phyloP scores from a whole-genome alignment of 2,888 invertebrate genomes.

The Eupithecia centaureata region DNA sequence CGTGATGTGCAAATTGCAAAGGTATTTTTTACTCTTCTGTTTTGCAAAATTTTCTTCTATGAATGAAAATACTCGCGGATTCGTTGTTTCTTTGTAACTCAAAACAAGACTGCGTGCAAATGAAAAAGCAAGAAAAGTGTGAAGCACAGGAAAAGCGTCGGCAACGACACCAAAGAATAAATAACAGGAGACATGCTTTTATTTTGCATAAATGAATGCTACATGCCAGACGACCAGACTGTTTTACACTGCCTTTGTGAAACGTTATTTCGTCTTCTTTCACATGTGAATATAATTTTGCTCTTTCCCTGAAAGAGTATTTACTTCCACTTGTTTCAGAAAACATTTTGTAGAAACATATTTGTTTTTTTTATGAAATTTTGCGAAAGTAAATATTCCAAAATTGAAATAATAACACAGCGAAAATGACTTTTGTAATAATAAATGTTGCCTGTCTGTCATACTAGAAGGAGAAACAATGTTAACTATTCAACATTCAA shows the following conservation, averaged over 20 bases:
- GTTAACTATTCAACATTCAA: not conserved
- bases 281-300: not conserved
- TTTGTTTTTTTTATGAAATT: too few species aligned
- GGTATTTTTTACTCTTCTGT: not conserved
- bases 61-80: slow-evolving; percentile 11
- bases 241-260: slow-evolving; percentile 27
- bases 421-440: too few species aligned
- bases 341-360: too few species aligned
- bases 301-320: not conserved
- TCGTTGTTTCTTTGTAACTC: slow-evolving; percentile 30
- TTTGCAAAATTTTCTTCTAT: slow-evolving; percentile 12
- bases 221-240: slow-evolving; percentile 35
- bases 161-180: slow-evolving; percentile 33
- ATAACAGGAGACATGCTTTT: slow-evolving; percentile 30
- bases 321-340: not conserved
- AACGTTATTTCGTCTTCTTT: not conserved
- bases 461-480: not conserved
- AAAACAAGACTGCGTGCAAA: slow-evolving; percentile 30
- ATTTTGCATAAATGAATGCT: slow-evolving; percentile 40
- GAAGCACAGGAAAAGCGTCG: slow-evolving; percentile 43
- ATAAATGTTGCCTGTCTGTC: not conserved
- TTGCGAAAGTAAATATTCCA: too few species aligned
- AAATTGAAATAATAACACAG: too few species aligned
- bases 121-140: slow-evolving; percentile 46
- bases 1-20: not conserved